Base-by-base conservation (phyloP, 2,888 invertebrate species). In the Atherix ibis region DNA sequence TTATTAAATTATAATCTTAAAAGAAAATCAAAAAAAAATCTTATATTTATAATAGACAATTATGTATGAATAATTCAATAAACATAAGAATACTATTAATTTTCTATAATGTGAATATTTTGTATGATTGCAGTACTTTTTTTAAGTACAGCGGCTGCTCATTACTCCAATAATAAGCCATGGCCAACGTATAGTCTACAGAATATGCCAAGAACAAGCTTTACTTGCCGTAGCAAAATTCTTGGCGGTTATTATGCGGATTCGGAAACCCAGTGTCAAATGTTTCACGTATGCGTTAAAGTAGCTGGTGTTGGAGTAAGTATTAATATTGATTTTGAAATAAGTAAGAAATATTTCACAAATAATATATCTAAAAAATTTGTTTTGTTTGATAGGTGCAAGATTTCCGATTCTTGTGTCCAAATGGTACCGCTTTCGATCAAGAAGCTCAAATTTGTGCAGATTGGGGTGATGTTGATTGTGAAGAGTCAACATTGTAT, bases 391-490 rank as follows among this genome's bases (percentile, higher is more conserved):
- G 27, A n/a, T 50, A 75, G 75, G 63, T 81, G 39, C 71, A 80
- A 56, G 81, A 82, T 64, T 83, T 76, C 68, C 73, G 84, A 51
- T 88, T 88, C 65, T 71, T 85, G 54, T 88, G 87, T 53, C 87
- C 87, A 24, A 87, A 88, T 47, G 81, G 82, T 46, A 88, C 88
- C 2, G 75, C 85, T 44, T 89, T 89, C 64, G 87, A 89, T 61
- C 87, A 88, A 56, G 85, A 87, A 56, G 83, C 84, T 37, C 84
- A 87, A 63, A 88, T 87, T 16, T 89, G 88, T 57, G 88, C 88
- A 30, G 81, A 87, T 50, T 85, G 85, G 79, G 84, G 82, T 42
- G 87, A 88, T 55, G 80, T 88, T 2, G 85, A 85, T 51, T 89
- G 89, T 54, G 77, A 76, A 48, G 78, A 81, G 22, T 73, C 80